A percentile compares a stretch with the other conserved stretches of the same genome.
Evolutionary conservation across 2,113 vertebrate genomes (phyloP).

Genomic region (Lepus europaeus): DNA sequence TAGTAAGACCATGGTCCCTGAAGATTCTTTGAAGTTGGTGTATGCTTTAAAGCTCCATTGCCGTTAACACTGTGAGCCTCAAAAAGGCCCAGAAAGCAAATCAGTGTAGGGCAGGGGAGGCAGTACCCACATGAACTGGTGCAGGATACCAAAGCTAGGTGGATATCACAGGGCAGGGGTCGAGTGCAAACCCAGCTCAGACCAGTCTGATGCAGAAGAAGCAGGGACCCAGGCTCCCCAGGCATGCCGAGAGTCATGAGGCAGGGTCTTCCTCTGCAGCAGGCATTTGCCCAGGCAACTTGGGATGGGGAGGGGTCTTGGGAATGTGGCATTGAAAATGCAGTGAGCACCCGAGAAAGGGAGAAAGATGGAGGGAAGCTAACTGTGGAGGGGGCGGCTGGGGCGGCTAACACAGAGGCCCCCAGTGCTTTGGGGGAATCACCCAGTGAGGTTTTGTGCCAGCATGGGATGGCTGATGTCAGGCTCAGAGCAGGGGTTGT

Average conservation of each 20-base stretch:
- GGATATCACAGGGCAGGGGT: background rate
- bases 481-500: background rate
- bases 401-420: too few relatives aligned
- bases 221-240: background rate
- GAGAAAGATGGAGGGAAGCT: too few relatives aligned
- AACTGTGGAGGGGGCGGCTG: fast-evolving
- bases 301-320: background rate
- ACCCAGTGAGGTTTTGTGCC: background rate
- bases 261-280: background rate
- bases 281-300: background rate
- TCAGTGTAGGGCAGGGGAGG: background rate
- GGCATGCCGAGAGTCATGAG: background rate
- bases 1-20: background rate
- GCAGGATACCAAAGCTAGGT: background rate
- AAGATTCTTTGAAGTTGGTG: fast-evolving
- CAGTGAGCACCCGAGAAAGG: fast-evolving
- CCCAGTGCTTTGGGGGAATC: background rate
- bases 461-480: background rate
- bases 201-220: background rate
- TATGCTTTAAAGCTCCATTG: fast-evolving
- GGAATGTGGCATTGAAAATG: background rate
- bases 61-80: background rate
- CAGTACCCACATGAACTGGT: background rate
- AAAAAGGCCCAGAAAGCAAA: background rate
- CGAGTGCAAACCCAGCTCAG: background rate